A percentile compares a stretch with the other conserved stretches of the same genome.
These are phyloP conservation scores for Phoebastria nigripes DNA, from an alignment of 2,797 vertebrate species.

Conservation along the genomic window DNA sequence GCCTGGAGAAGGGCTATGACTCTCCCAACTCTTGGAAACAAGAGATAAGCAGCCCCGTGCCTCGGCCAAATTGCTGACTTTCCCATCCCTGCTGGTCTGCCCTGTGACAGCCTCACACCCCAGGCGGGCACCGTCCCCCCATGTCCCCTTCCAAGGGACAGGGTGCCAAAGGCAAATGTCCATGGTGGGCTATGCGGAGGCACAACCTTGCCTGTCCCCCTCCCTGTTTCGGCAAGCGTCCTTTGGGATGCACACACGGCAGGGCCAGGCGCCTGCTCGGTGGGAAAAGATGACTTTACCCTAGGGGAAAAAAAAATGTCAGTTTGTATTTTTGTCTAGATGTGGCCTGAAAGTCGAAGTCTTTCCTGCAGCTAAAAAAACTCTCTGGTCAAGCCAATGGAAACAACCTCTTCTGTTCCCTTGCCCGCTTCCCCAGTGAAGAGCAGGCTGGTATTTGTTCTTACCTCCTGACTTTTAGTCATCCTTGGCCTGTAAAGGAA, in stretches of 20 bases:
- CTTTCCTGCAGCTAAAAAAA: not conserved
- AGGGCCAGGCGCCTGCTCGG: fast-evolving
- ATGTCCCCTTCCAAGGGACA: not conserved
- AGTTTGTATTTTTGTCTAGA: not conserved
- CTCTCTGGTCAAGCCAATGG: not conserved
- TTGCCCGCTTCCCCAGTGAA: not conserved
- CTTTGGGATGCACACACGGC: not conserved
- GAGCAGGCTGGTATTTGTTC: not conserved
- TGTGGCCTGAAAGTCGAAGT: not conserved
- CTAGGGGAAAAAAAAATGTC: not conserved
- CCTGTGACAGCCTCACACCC: not conserved
- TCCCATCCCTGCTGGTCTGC: not conserved
- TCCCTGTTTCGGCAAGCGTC: not conserved
- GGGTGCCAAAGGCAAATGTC: not conserved
- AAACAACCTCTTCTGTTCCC: not conserved
- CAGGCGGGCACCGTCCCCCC: not conserved
- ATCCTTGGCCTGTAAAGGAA: not conserved
- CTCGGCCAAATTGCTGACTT: not conserved
- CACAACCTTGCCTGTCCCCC: not conserved
- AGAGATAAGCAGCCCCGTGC: not conserved
- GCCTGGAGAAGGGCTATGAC: not conserved
- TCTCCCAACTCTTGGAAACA: not conserved
- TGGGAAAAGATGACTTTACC: not conserved
- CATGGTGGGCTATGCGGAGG: fast-evolving
- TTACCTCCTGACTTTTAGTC: not conserved